A percentile compares a stretch with the other conserved stretches of the same genome.
These are phyloP conservation scores for Pyrrhosoma nymphula DNA, from an alignment of 2,888 invertebrate genomes.

Conservation along the genomic window DNA sequence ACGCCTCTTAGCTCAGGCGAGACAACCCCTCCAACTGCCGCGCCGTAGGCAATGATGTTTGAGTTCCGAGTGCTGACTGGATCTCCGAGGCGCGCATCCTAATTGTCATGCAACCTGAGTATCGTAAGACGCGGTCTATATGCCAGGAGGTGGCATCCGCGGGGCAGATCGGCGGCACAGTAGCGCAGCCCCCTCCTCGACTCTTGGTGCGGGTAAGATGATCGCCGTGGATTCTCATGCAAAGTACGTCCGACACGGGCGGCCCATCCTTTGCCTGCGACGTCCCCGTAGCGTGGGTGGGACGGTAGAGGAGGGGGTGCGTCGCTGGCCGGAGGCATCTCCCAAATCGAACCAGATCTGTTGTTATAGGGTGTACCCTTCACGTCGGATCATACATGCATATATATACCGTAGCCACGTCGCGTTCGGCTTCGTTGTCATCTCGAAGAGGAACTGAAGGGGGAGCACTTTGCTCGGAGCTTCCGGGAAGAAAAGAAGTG, in stretches of 20 bases:
- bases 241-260: neutral
- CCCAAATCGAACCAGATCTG: slow-evolving; percentile 6
- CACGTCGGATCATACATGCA: neutral
- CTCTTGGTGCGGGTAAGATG: neutral
- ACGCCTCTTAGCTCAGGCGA: neutral
- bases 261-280: too few relatives aligned
- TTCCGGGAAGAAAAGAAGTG: neutral
- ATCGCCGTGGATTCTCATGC: slow-evolving; percentile 17
- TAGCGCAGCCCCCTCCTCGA: neutral
- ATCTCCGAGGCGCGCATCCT: neutral
- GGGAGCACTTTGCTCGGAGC: neutral
- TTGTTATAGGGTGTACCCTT: slow-evolving; percentile 12
- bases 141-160: neutral
- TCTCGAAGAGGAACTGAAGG: neutral
- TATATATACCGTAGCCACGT: neutral
- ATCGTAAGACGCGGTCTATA: neutral
- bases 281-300: too few relatives aligned
- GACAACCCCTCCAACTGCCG: neutral
- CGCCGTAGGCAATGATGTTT: neutral
- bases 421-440: neutral
- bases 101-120: neutral
- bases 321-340: neutral
- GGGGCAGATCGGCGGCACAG: neutral
- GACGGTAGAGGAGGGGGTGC: neutral
- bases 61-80: neutral